phyloP scores from a whole-genome alignment of 2,113 vertebrate genomes.

The Tachysurus fulvidraco region DNA sequence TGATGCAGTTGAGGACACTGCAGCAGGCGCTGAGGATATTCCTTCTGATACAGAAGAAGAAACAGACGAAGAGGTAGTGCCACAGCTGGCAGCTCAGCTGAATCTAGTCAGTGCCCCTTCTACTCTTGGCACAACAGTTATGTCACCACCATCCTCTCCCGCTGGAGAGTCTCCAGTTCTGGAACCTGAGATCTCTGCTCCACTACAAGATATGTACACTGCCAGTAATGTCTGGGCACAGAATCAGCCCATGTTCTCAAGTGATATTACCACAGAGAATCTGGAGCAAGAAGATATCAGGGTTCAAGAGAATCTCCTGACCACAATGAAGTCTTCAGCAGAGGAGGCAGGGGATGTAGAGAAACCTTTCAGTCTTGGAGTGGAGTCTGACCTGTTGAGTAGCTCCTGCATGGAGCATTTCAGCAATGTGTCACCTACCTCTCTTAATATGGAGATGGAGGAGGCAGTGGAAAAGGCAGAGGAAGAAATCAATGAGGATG shows the following conservation, averaged over 20 bases:
- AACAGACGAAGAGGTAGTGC: slow-evolving; percentile 31
- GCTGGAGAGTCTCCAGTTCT: slow-evolving; percentile 55
- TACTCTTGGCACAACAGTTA: slow-evolving; percentile 69
- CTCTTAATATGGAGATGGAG: slow-evolving; percentile 64
- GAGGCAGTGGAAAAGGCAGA: slow-evolving; percentile 76
- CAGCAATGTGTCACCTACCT: slow-evolving; percentile 47
- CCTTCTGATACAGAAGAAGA: slow-evolving; percentile 17
- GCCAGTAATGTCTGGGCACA: slow-evolving; percentile 57
- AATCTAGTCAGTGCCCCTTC: slow-evolving; percentile 58
- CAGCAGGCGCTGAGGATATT: slow-evolving; percentile 4
- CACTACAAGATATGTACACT: slow-evolving; percentile 54
- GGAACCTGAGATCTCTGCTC: slow-evolving; percentile 54
- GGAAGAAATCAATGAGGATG: slow-evolving; percentile 76
- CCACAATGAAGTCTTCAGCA: slow-evolving; percentile 50
- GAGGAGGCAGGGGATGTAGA: slow-evolving; percentile 2
- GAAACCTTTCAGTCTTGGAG: slow-evolving; percentile 41
- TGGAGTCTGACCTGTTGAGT: slow-evolving; percentile 51
- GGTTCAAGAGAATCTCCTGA: slow-evolving; percentile 59
- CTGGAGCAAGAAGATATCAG: slow-evolving; percentile 38
- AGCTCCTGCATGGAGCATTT: slow-evolving; percentile 52
- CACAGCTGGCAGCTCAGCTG: slow-evolving; percentile 51
- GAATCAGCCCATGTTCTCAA: slow-evolving; percentile 35
- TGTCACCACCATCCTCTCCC: slow-evolving; percentile 74
- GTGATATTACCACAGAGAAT: slow-evolving; percentile 40
- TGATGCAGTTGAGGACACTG: slow-evolving; percentile 24